Conservation (phyloP, 2,113 vertebrate species). For the Semicossyphus pulcher region DNA sequence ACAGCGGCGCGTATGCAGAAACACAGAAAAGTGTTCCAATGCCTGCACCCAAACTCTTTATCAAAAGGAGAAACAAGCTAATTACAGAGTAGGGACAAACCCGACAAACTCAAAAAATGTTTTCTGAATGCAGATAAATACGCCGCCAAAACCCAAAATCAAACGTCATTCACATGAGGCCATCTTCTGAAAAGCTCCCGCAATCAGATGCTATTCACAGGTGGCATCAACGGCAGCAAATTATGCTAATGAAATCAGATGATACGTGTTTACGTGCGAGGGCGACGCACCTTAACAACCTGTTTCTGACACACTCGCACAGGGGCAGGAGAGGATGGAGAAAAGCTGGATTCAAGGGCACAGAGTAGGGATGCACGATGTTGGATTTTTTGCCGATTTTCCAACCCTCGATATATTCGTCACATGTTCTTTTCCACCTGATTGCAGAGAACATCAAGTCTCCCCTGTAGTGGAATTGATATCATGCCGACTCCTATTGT, state of each 20-base stretch:
- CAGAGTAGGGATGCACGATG: too few relatives aligned
- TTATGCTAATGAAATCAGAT: slow-evolving; percentile 59
- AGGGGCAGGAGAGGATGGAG: neutral
- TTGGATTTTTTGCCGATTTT: too few relatives aligned
- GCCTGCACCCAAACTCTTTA: slow-evolving; percentile 28
- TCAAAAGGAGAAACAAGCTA: slow-evolving; percentile 26
- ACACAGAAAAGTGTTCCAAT: neutral
- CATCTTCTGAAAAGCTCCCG: slow-evolving; percentile 10
- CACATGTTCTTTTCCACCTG: too few relatives aligned
- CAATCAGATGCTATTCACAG: slow-evolving; percentile 75
- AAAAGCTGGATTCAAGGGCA: slow-evolving; percentile 7
- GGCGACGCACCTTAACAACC: slow-evolving; percentile 45
- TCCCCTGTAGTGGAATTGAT: too few relatives aligned
- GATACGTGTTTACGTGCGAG: slow-evolving; percentile 48
- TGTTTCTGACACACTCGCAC: slow-evolving; percentile 8
- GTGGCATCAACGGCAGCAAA: slow-evolving; percentile 38
- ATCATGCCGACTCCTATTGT: too few relatives aligned
- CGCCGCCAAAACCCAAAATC: slow-evolving; percentile 48
- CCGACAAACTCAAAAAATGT: slow-evolving; percentile 42
- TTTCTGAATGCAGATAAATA: slow-evolving; percentile 64
- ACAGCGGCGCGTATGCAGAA: neutral
- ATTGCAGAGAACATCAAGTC: too few relatives aligned
- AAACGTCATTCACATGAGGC: slow-evolving; percentile 62
- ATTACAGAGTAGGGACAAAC: slow-evolving; percentile 47
- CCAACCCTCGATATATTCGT: too few relatives aligned